A percentile compares a stretch with the other conserved stretches of the same genome.
These are phyloP conservation scores for Psilanteris sp. DNA, from an alignment of 1,140 invertebrate species.

Conservation along the genomic window DNA sequence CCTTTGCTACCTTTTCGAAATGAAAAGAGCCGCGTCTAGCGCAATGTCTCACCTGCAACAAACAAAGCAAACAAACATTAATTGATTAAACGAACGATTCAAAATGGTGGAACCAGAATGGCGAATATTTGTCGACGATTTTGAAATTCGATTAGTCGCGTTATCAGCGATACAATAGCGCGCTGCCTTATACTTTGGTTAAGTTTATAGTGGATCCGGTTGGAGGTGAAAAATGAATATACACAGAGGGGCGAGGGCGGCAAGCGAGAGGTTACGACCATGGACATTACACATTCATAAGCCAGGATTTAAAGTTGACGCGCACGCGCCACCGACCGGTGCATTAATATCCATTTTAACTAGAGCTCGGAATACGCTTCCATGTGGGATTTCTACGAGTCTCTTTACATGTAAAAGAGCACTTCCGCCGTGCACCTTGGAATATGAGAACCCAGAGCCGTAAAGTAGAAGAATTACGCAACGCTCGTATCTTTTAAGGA, in stretches of 20 bases:
- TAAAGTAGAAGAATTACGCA: constrained; percentile 57
- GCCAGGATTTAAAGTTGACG: constrained; percentile 70
- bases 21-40: too few relatives aligned
- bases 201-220: too few relatives aligned
- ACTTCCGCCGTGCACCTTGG: constrained; percentile 46
- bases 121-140: too few relatives aligned
- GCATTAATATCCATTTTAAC: constrained; percentile 75
- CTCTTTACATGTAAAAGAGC: constrained; percentile 60
- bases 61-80: too few relatives aligned
- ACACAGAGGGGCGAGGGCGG: too few relatives aligned
- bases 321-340: constrained; percentile 48
- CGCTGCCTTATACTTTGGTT: too few relatives aligned
- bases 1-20: too few relatives aligned
- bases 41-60: too few relatives aligned
- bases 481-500: constrained; percentile 16
- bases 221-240: constrained; percentile 41
- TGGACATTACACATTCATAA: constrained; percentile 70
- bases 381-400: constrained; percentile 52
- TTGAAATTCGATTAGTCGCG: too few relatives aligned
- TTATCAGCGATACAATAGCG: too few relatives aligned
- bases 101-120: too few relatives aligned
- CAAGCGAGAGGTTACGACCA: constrained; percentile 43
- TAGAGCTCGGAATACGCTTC: constrained; percentile 51
- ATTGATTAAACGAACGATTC: too few relatives aligned
- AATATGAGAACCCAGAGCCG: constrained; percentile 45